These are phyloP conservation scores for Menidia beryllina DNA, from an alignment of 2,113 vertebrate genomes.

Conservation along the genomic window DNA sequence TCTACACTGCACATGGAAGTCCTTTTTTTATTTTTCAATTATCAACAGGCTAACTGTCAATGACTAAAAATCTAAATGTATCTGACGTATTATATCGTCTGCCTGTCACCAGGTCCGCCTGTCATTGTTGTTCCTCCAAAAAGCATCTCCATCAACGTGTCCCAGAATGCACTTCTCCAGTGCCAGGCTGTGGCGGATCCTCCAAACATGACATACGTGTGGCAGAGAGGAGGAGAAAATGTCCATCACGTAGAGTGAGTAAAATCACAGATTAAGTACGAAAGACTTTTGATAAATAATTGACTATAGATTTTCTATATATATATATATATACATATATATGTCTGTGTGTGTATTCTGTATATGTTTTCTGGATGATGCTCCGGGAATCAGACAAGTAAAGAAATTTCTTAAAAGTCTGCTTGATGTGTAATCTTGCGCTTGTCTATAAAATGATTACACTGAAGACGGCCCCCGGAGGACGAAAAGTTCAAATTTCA, in stretches of 20 bases:
- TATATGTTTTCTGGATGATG: not conserved
- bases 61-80: not conserved
- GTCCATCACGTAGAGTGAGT: constrained; percentile 90
- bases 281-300: too few relatives aligned
- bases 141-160: constrained; percentile 87
- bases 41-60: too few relatives aligned
- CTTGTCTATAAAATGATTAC: constrained; percentile 13
- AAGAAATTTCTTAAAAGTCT: constrained; percentile 28
- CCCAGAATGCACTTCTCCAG: constrained; percentile 88
- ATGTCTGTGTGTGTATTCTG: too few relatives aligned
- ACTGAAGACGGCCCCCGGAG: not conserved
- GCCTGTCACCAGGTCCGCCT: constrained; percentile 83
- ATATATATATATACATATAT: not conserved
- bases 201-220: constrained; percentile 94
- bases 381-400: not conserved
- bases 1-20: too few relatives aligned
- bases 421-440: constrained; percentile 9
- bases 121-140: constrained; percentile 88
- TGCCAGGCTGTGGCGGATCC: constrained; percentile 93
- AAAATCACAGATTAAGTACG: not conserved
- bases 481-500: too few relatives aligned
- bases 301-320: too few relatives aligned
- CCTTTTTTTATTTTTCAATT: too few relatives aligned
- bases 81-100: not conserved
- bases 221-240: constrained; percentile 87